phyloP scores from a whole-genome alignment of 2,797 vertebrate species.

The Oreochromis grahami region DNA sequence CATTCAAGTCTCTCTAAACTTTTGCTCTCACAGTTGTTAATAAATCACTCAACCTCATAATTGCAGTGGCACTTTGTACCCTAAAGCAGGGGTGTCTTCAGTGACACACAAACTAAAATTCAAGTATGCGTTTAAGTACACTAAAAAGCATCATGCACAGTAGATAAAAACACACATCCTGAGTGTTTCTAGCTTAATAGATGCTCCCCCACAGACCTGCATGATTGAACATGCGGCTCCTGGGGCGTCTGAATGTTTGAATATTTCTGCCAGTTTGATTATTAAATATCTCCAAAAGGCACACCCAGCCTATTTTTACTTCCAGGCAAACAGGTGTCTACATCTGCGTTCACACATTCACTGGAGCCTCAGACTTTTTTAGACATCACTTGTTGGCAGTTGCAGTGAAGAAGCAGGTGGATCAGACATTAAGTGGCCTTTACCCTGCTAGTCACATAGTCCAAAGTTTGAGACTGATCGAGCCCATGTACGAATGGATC shows the following conservation, averaged over 20 bases:
- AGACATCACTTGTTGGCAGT: not conserved
- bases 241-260: constrained; percentile 37
- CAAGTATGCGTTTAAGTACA: not conserved
- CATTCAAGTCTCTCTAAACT: not conserved
- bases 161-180: not conserved
- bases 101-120: not conserved
- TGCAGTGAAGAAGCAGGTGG: not conserved
- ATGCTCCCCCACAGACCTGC: constrained; percentile 1
- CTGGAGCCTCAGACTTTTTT: not conserved
- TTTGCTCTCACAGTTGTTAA: not conserved
- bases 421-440: not conserved
- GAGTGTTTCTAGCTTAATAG: not conserved
- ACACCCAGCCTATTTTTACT: constrained; percentile 7
- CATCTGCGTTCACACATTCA: not conserved
- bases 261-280: constrained; percentile 48
- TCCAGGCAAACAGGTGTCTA: constrained; percentile 27
- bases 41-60: constrained; percentile 14
- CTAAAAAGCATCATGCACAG: not conserved
- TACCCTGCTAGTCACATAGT: not conserved
- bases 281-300: not conserved
- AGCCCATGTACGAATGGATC: not conserved
- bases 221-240: constrained; percentile 39
- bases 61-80: constrained; percentile 23
- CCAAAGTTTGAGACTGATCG: not conserved
- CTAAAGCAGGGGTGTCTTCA: constrained; percentile 22